Evolutionary conservation across 2,797 vertebrate genomes (phyloP), one percentile per base, ranked within the genome.

Genomic region (Ctenosaura bakeri): DNA sequence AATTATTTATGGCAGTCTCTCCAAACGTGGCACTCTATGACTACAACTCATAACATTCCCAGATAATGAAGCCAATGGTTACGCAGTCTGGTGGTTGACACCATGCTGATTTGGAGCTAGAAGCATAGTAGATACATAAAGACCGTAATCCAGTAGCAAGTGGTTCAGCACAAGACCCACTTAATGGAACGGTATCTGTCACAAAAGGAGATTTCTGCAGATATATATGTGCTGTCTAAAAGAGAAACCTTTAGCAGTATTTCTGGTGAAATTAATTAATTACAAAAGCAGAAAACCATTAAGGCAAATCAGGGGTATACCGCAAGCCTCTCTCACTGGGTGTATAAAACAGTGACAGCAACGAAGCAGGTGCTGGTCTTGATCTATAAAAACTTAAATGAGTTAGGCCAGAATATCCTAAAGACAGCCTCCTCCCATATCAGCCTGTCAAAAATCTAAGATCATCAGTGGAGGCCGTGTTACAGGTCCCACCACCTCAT

Each of bases 271-370:
- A 73, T 73, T 26, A 54, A 56, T 66, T 6, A 54, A 71, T 66
- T 29, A 52, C 76, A 88, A 80, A 66, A 35, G 20, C 78, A 80
- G 86, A 54, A 80, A 80, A 29, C n/a, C 26, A 78, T 54, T n/a
- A 80, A 54, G 54, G 78, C 13, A 81, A 54, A 54, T 46, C 80
- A 38, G 18, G n/a, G 71, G 38, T 56, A 32, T n/a, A 29, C 29
- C n/a, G 32, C n/a, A 56, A 20, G n/a, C 26, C 42, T 46, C 24
- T 83, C 35, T 54, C 59, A 87, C 22, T 24, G 46, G 64, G 32
- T n/a, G 16, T 22, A 50, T 50, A 85, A 69, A 87, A 46, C 32
- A 64, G 46, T 46, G 29, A 85, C 10, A 26, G 46, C 22, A 46
- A 29, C 10, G 26, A 26, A 66, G 64, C 64, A 6, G 4, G 62